These are phyloP conservation scores for Dryomyza anilis DNA, from an alignment of 2,888 invertebrate genomes.

Conservation along the genomic window DNA sequence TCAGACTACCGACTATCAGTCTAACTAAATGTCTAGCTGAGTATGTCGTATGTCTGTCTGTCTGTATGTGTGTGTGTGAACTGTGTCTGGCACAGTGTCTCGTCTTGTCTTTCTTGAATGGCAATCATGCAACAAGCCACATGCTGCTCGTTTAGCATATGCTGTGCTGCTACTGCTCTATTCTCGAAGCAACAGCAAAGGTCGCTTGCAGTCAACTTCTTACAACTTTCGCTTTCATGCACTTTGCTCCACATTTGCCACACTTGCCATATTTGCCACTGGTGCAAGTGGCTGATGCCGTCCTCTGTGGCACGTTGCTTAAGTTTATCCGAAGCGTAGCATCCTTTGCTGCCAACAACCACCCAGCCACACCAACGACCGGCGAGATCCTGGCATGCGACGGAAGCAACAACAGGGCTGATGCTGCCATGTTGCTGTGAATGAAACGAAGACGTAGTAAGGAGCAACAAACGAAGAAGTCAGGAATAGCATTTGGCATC, in stretches of 20 bases:
- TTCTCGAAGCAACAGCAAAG: conserved; percentile 1
- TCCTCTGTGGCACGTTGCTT: conserved; percentile 19
- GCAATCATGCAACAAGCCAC: conserved; percentile 4
- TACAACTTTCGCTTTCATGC: background rate
- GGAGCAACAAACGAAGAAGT: conserved; percentile 2
- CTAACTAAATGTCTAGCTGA: conserved; percentile 11
- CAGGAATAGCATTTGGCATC: background rate
- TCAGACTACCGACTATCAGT: conserved; percentile 16
- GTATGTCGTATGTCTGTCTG: background rate
- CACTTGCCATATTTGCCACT: too few relatives aligned
- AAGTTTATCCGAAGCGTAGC: conserved; percentile 21
- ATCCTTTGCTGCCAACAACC: conserved; percentile 24
- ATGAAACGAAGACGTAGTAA: conserved; percentile 19
- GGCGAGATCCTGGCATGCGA: background rate
- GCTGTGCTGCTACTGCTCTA: conserved; percentile 9
- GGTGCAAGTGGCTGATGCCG: conserved; percentile 7
- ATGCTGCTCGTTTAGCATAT: conserved; percentile 16
- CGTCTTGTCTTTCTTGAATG: conserved; percentile 34
- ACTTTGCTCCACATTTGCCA: too few relatives aligned
- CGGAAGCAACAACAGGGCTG: background rate
- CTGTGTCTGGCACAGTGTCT: conserved; percentile 48
- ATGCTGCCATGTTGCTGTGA: conserved; percentile 5
- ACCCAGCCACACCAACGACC: background rate
- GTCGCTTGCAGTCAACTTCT: conserved; percentile 5
- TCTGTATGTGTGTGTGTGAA: conserved; percentile 35